These are phyloP conservation scores for Catocala nupta DNA, from an alignment of 2,888 invertebrate genomes.

Conservation along the genomic window DNA sequence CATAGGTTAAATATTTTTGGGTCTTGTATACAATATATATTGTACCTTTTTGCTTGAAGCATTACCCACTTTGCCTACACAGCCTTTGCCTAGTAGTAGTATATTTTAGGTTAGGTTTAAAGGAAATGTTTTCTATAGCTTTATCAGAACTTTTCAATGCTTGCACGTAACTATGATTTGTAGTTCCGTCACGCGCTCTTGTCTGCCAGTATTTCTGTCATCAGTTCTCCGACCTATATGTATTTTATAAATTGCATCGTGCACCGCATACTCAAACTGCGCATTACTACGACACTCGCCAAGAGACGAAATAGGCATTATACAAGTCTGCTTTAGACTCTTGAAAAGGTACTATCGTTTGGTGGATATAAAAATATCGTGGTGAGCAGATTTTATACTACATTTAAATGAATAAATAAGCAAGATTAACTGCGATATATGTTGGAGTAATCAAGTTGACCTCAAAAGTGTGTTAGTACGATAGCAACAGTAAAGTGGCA, in stretches of 20 bases:
- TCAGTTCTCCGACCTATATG: constrained; percentile 9
- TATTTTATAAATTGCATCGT: constrained; percentile 19
- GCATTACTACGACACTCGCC: neutral
- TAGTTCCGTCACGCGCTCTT: constrained; percentile 13
- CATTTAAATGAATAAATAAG: no score
- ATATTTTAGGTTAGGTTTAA: no score
- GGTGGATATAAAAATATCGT: no score
- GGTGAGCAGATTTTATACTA: no score
- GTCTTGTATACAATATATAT: no score
- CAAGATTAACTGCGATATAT: neutral
- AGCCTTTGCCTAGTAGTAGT: no score
- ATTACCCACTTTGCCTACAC: no score
- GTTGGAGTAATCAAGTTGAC: neutral
- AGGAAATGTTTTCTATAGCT: neutral
- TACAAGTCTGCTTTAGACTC: no score
- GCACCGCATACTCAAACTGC: constrained; percentile 8
- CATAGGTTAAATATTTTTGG: no score
- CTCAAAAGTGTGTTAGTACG: constrained; percentile 6
- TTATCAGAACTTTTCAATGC: neutral
- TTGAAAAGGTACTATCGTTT: no score
- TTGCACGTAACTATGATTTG: constrained; percentile 11
- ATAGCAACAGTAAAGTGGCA: constrained; percentile 2
- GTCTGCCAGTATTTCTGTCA: constrained; percentile 13
- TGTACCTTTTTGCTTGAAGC: no score
- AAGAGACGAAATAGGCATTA: no score